Conservation (phyloP, 2,888 invertebrate genomes). For the Dynastes tityus region DNA sequence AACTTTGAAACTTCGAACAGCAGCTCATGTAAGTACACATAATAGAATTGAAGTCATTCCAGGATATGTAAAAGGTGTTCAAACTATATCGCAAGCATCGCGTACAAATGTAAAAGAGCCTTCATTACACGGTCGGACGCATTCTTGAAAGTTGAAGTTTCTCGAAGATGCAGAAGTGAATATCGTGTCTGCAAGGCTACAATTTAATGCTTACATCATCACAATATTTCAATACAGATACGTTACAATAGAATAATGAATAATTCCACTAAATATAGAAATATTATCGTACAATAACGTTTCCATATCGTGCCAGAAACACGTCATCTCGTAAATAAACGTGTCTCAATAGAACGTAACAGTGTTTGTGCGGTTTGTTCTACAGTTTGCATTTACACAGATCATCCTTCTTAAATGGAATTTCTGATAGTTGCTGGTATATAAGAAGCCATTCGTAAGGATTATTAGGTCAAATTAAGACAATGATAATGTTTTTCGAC, state of each 20-base stretch:
- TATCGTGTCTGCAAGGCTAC: neutral
- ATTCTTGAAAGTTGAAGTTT: neutral
- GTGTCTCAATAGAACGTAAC: neutral
- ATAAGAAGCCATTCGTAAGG: too few relatives aligned
- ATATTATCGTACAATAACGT: conserved; percentile 22
- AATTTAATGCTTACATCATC: conserved; percentile 16
- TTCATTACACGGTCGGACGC: too few relatives aligned
- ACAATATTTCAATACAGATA: conserved; percentile 20
- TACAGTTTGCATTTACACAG: neutral
- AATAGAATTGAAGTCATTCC: too few relatives aligned
- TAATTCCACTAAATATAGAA: conserved; percentile 34
- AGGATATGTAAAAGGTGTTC: too few relatives aligned
- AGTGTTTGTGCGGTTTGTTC: neutral
- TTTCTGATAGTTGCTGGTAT: too few relatives aligned
- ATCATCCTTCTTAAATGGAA: neutral
- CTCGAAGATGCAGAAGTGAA: neutral
- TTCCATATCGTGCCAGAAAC: conserved; percentile 28
- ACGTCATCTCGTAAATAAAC: conserved; percentile 18
- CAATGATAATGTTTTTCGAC: too few relatives aligned
- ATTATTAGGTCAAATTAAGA: too few relatives aligned
- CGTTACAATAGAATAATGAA: conserved; percentile 14
- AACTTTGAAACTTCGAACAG: too few relatives aligned
- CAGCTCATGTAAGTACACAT: too few relatives aligned
- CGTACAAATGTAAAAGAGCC: too few relatives aligned
- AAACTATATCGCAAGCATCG: too few relatives aligned